Evolutionary conservation across 2,888 invertebrate genomes (phyloP).

Genomic region (Nycteola revayana): DNA sequence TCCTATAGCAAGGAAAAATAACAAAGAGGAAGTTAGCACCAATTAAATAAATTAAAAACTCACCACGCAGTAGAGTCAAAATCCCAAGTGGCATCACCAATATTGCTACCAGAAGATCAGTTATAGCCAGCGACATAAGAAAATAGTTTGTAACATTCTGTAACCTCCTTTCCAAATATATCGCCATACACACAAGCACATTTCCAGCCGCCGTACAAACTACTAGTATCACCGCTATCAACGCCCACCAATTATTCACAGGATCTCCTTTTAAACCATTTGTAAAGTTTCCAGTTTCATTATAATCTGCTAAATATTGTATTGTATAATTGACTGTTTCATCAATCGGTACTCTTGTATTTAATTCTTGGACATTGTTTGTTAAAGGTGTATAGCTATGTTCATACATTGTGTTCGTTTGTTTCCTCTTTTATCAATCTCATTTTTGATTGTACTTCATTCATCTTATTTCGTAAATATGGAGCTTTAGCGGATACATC

Average conservation of each 20-base stretch:
- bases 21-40: no score
- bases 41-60: slow-evolving; percentile 63
- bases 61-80: slow-evolving; percentile 90
- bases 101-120: slow-evolving; percentile 96
- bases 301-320: slow-evolving; percentile 25
- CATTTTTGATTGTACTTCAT: slow-evolving; percentile 51
- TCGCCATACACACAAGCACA: slow-evolving; percentile 96
- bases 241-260: slow-evolving; percentile 90
- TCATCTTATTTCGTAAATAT: slow-evolving; percentile 78
- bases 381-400: slow-evolving; percentile 35
- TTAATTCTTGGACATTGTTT: slow-evolving; percentile 27
- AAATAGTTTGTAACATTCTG: slow-evolving; percentile 99
- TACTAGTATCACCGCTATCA: slow-evolving; percentile 89
- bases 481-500: slow-evolving; percentile 43
- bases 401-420: slow-evolving; percentile 64
- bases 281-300: slow-evolving; percentile 45
- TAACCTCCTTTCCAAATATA: slow-evolving; percentile 93
- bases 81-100: slow-evolving; percentile 98
- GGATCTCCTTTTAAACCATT: slow-evolving; percentile 25
- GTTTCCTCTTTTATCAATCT: slow-evolving; percentile 40
- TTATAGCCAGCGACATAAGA: slow-evolving; percentile 96
- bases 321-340: slow-evolving; percentile 26
- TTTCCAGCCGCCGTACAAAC: slow-evolving; percentile 95
- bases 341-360: slow-evolving; percentile 13
- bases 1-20: no score